These are phyloP conservation scores for Leptopilina clavipes DNA, from an alignment of 1,140 invertebrate genomes.

Conservation along the genomic window DNA sequence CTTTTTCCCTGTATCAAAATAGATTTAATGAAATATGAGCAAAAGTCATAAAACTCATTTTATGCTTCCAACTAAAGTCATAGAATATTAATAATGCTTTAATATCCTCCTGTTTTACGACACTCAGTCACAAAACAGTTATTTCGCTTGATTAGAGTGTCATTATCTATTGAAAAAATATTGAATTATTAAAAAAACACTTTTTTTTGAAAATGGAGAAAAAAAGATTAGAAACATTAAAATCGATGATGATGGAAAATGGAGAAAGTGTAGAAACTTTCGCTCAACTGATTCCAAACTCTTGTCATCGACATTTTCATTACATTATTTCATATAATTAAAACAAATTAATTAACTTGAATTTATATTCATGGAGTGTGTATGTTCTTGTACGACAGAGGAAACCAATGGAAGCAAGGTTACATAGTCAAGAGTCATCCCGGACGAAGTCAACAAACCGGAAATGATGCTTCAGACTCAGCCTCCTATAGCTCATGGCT, in stretches of 20 bases:
- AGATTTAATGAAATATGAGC: slow-evolving; percentile 37
- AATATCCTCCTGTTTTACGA: slow-evolving; percentile 1
- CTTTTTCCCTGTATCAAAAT: slow-evolving; percentile 36
- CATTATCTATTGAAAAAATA: background rate
- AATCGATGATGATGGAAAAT: background rate
- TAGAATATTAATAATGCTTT: slow-evolving; percentile 8
- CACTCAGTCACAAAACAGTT: background rate
- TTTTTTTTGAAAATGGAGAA: background rate
- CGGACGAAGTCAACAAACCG: slow-evolving; percentile 48
- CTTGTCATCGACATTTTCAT: slow-evolving; percentile 35
- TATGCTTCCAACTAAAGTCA: slow-evolving; percentile 4
- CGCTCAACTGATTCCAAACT: slow-evolving; percentile 1
- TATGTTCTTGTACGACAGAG: background rate
- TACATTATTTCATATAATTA: slow-evolving; percentile 37
- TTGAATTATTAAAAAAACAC: too few species aligned
- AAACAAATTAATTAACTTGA: slow-evolving; percentile 46
- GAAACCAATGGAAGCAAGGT: slow-evolving; percentile 39
- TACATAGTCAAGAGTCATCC: slow-evolving; percentile 39
- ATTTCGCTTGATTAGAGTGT: background rate
- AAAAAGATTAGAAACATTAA: background rate
- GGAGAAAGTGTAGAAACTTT: background rate
- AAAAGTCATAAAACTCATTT: slow-evolving; percentile 4
- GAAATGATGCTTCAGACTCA: slow-evolving; percentile 56
- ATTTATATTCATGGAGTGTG: slow-evolving; percentile 18
- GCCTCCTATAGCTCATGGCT: slow-evolving; percentile 41